Conservation (phyloP, 2,113 vertebrate species). For the Psittacara wagleri region DNA sequence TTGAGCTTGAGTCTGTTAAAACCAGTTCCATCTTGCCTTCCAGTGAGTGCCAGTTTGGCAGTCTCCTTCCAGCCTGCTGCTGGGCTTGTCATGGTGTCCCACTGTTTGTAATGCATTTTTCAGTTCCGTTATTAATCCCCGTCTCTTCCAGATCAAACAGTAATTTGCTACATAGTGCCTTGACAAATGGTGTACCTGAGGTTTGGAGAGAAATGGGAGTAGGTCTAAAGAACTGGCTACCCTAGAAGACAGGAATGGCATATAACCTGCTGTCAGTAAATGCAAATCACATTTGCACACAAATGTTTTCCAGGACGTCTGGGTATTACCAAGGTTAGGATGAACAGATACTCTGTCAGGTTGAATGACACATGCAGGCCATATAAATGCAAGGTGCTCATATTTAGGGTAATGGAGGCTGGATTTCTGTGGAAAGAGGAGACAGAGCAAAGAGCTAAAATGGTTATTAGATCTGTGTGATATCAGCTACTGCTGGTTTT, state of each 20-base stretch:
- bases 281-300: not conserved
- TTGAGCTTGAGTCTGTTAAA: not conserved
- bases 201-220: not conserved
- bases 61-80: not conserved
- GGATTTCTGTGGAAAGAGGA: not conserved
- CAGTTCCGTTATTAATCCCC: not conserved
- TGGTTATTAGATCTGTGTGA: not conserved
- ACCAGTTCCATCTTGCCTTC: not conserved
- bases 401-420: not conserved
- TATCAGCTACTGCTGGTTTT: constrained; percentile 25
- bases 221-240: not conserved
- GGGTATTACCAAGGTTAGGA: not conserved
- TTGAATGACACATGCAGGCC: not conserved
- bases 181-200: not conserved
- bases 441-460: constrained; percentile 1
- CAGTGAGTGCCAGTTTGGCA: not conserved
- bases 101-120: not conserved
- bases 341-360: not conserved
- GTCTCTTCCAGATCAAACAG: not conserved
- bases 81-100: not conserved
- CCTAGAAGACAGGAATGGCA: not conserved
- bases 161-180: not conserved
- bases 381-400: not conserved
- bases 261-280: not conserved
- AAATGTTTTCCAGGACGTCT: not conserved